Percentiles rank a stretch among this genome's conserved stretches.
These are phyloP conservation scores for Eudyptes chrysolophus DNA, from an alignment of 2,113 vertebrate genomes.

Conservation along the genomic window DNA sequence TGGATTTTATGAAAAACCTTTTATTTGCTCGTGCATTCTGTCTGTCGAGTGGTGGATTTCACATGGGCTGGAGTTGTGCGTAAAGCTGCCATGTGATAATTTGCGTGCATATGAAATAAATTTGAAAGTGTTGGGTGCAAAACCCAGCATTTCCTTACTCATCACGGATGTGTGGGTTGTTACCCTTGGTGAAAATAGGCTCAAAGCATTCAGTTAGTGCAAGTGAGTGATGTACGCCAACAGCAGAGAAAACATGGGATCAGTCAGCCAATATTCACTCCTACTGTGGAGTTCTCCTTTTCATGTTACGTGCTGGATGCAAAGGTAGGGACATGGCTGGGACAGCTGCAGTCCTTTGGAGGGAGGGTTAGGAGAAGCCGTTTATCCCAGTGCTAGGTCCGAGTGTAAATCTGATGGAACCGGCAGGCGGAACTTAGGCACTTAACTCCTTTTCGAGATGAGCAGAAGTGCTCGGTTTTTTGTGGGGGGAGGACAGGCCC, in stretches of 20 bases:
- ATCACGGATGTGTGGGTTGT: not conserved
- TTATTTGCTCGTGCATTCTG: not conserved
- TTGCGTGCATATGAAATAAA: not conserved
- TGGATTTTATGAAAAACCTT: not conserved
- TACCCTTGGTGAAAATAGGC: not conserved
- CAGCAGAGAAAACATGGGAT: not conserved
- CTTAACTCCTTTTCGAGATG: not conserved
- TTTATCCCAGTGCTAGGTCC: not conserved
- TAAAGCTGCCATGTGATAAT: not conserved
- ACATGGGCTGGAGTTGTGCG: not conserved
- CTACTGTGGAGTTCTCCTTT: not conserved
- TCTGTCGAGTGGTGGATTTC: not conserved
- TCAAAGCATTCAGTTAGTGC: not conserved
- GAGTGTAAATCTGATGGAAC: not conserved
- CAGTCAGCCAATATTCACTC: not conserved
- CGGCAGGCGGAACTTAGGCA: accelerated
- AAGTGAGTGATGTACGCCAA: not conserved
- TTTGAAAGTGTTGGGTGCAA: not conserved
- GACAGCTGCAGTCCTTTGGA: not conserved
- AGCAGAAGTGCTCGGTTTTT: not conserved
- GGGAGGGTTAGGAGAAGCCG: not conserved
- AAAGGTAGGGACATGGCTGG: not conserved
- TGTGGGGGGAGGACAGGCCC: not conserved
- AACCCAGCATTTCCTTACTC: slow-evolving; percentile 10
- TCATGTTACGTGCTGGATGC: accelerated